Evolutionary conservation across 2,888 invertebrate genomes (phyloP), one percentile per base, ranked within the genome.

Genomic region (Timandra comae): DNA sequence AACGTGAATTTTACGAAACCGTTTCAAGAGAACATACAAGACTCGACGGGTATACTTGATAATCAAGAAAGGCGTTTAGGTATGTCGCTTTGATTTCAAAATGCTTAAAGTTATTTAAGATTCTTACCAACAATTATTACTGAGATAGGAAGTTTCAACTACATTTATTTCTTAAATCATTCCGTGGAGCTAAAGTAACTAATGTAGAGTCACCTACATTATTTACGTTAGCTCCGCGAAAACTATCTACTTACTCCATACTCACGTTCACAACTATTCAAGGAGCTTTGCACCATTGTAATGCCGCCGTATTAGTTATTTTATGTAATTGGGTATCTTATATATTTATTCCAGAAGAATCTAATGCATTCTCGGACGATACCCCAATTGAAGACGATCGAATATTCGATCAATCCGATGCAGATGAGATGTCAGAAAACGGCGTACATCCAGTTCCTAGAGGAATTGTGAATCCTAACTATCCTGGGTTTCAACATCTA

Each of bases 381-480:
- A 63, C 88, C 5, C 87, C 88, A 19, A 73, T 86, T 57, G 80
- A 81, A 46, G 86, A 84, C 56, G 88, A 88, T 63, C 76, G 78
- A 47, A 76, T 76, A 38, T 88, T 88, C 63, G 88, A 88, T 48
- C 73, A 86, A 42, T 88, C 88, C 30, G 88, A 89, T 54, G 76
- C 81, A 46, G 85, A 86, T 74, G 86, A 86, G 52, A 84, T 82
- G 73, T 81, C 80, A 45, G 79, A 79, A 41, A 81, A 77, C 56
- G 69, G 59, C 37, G 43, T 66, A 34, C 72, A 71, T 37, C 57
- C 61, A 42, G 80, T 87, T 59, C 89, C 89, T 33, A 87, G 91
- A 51, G 93, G 93, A 47, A 93, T 93, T 52, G 91, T 93, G 56
- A 94, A 94, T 80, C 93, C 93, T 30, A 94, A 94, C 75, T 94